Conservation (phyloP, 2,113 vertebrate species). For the Hemiprocne comata region DNA sequence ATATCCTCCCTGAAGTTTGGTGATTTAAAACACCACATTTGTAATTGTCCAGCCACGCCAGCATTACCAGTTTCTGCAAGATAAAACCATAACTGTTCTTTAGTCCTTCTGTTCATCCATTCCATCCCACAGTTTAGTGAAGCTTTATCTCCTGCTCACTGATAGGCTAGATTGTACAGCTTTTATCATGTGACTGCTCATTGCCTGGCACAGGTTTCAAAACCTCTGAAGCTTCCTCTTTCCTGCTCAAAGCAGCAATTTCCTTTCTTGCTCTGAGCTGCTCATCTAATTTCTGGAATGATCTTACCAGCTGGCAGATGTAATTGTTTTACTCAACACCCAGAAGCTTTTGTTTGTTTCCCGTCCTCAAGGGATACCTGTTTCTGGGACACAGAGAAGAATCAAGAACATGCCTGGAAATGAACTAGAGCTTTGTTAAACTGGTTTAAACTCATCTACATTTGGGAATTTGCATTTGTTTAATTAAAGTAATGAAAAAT, state of each 20-base stretch:
- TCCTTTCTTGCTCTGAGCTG: slow-evolving; percentile 1
- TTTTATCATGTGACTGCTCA: not conserved
- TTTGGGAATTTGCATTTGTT: slow-evolving; percentile 44
- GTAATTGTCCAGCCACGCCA: not conserved
- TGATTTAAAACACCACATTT: not conserved
- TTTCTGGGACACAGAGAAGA: not conserved
- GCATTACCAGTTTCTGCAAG: not conserved
- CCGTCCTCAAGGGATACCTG: not conserved
- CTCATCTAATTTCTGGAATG: not conserved
- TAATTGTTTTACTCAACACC: not conserved
- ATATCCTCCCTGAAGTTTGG: not conserved
- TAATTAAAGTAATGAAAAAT: slow-evolving; percentile 55
- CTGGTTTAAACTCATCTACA: not conserved
- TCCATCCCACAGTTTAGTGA: not conserved
- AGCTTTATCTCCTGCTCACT: not conserved
- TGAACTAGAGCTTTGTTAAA: not conserved
- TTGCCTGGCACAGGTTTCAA: not conserved
- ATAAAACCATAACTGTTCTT: not conserved
- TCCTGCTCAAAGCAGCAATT: not conserved
- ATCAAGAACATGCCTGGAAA: not conserved
- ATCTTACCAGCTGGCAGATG: not conserved
- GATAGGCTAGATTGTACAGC: not conserved
- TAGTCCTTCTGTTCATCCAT: not conserved
- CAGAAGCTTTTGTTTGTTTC: slow-evolving; percentile 1
- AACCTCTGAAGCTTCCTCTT: not conserved